Conservation (phyloP, 2,797 vertebrate species). For the Pseudochaenichthys georgianus region DNA sequence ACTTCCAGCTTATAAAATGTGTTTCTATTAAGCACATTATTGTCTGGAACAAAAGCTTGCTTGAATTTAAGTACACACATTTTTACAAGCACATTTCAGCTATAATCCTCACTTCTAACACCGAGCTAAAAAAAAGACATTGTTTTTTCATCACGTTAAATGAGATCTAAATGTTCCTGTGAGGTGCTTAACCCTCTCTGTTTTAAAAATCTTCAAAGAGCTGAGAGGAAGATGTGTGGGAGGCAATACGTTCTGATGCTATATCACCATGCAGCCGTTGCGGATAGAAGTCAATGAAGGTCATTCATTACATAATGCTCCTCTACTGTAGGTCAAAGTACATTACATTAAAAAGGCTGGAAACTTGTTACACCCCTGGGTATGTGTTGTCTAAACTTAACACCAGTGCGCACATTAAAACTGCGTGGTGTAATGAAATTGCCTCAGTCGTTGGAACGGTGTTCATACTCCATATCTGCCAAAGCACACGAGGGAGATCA, state of each 20-base stretch:
- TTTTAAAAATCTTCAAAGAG: constrained; percentile 20
- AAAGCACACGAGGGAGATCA: constrained; percentile 63
- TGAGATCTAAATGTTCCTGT: constrained; percentile 1
- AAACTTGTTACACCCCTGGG: constrained; percentile 32
- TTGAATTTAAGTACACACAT: not conserved
- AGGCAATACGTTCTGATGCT: constrained; percentile 27
- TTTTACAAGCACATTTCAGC: constrained; percentile 1
- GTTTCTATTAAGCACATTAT: not conserved
- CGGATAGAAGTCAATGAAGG: constrained; percentile 25
- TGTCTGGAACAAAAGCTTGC: not conserved
- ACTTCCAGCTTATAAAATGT: not conserved
- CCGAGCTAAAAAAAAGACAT: not conserved
- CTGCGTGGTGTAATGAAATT: constrained; percentile 50
- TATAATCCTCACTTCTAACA: not conserved
- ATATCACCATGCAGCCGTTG: constrained; percentile 16
- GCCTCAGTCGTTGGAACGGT: constrained; percentile 36
- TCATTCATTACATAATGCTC: constrained; percentile 34
- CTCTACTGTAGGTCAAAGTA: constrained; percentile 36
- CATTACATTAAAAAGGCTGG: constrained; percentile 33
- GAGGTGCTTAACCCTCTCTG: constrained; percentile 15
- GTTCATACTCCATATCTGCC: constrained; percentile 50
- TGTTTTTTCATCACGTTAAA: not conserved
- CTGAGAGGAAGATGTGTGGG: constrained; percentile 30
- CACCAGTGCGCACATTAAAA: constrained; percentile 47
- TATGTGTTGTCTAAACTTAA: constrained; percentile 43